These are phyloP conservation scores for Scaptomyza polygonia DNA, from an alignment of 2,888 invertebrate genomes.

Conservation along the genomic window DNA sequence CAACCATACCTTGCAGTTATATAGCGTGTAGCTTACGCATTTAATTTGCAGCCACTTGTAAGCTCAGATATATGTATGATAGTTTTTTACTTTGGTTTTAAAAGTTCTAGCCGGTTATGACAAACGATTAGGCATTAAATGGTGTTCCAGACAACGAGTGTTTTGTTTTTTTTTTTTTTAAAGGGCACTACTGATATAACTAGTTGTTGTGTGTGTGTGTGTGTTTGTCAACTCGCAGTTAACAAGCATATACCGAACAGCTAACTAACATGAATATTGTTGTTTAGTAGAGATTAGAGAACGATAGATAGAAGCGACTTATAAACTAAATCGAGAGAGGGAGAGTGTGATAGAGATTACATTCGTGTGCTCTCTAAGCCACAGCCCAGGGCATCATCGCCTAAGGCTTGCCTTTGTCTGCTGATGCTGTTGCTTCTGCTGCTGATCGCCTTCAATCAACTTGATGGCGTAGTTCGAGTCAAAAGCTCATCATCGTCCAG, in stretches of 20 bases:
- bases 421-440: slow-evolving; percentile 16
- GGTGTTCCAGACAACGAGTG: slow-evolving; percentile 64
- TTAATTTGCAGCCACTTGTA: slow-evolving; percentile 28
- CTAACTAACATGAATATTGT: slow-evolving; percentile 41
- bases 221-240: too few relatives aligned
- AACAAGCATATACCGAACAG: slow-evolving; percentile 25
- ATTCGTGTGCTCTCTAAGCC: slow-evolving; percentile 80
- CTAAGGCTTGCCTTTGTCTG: slow-evolving; percentile 26
- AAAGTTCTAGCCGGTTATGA: slow-evolving; percentile 5
- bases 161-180: slow-evolving; percentile 28
- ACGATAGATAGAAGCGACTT: slow-evolving; percentile 23
- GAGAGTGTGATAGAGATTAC: slow-evolving; percentile 54
- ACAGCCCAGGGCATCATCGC: slow-evolving; percentile 48
- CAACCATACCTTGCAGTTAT: slow-evolving; percentile 22
- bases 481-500: slow-evolving; percentile 79
- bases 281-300: slow-evolving; percentile 27
- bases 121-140: slow-evolving; percentile 7
- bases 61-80: slow-evolving; percentile 46
- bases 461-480: slow-evolving; percentile 66
- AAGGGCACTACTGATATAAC: slow-evolving; percentile 50
- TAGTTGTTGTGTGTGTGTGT: slow-evolving; percentile 1
- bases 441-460: slow-evolving; percentile 60
- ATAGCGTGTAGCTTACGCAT: slow-evolving; percentile 44
- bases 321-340: slow-evolving; percentile 23
- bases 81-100: slow-evolving; percentile 30